Evolutionary conservation across 2,113 vertebrate species (phyloP).

Genomic region (Nycticebus coucang): DNA sequence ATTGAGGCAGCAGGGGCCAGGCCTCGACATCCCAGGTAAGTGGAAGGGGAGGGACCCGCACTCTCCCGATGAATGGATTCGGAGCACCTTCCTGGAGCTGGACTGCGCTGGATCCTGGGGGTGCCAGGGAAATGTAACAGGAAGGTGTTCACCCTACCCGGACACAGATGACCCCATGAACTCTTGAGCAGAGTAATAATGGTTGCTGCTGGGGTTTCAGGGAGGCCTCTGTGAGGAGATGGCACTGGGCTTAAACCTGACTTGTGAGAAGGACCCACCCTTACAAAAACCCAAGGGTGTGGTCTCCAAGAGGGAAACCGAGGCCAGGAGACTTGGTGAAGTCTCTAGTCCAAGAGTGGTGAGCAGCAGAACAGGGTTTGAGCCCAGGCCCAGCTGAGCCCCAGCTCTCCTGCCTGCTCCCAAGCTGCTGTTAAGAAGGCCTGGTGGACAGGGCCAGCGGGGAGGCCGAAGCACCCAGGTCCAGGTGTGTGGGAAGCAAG

Average conservation of each 20-base stretch:
- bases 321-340: fast-evolving
- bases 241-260: background rate
- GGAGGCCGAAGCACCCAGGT: background rate
- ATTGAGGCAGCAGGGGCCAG: background rate
- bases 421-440: fast-evolving
- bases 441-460: fast-evolving
- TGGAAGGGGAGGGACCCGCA: fast-evolving
- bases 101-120: background rate
- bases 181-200: fast-evolving
- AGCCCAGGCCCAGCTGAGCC: background rate
- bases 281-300: background rate
- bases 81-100: background rate
- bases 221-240: background rate
- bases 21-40: background rate
- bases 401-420: background rate
- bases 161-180: background rate
- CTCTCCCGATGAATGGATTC: background rate
- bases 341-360: background rate
- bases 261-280: background rate
- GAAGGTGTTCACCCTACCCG: background rate
- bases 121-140: background rate
- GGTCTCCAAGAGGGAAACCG: background rate
- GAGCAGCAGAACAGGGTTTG: background rate
- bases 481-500: background rate
- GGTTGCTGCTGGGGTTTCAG: no score